Conservation (phyloP, 2,113 vertebrate species). For the Halcyon malimbica region DNA sequence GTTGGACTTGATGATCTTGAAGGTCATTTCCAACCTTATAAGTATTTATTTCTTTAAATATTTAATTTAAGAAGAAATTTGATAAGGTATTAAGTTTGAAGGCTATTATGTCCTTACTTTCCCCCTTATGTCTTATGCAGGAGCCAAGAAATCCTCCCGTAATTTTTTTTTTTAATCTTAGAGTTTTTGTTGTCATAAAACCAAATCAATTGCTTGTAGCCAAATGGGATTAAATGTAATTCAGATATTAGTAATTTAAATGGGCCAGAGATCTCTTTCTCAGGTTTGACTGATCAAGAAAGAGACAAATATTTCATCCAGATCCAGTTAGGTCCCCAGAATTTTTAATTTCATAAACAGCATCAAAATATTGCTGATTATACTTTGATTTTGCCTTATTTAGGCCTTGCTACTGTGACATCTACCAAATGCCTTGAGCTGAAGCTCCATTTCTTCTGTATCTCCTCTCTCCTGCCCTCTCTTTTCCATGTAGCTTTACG, state of each 20-base stretch:
- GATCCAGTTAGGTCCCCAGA: not conserved
- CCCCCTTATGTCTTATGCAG: not conserved
- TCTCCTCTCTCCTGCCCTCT: not conserved
- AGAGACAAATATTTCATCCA: not conserved
- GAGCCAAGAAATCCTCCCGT: not conserved
- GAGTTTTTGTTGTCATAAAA: constrained; percentile 5
- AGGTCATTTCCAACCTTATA: too few relatives aligned
- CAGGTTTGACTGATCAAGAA: not conserved
- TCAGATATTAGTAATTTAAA: not conserved
- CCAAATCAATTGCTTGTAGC: not conserved
- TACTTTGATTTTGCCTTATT: not conserved
- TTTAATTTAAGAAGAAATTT: not conserved
- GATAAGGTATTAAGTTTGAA: not conserved
- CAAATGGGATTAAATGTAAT: not conserved
- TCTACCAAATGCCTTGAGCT: not conserved
- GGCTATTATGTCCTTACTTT: not conserved
- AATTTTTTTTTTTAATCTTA: not conserved
- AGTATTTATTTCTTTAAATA: not conserved
- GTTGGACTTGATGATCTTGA: too few relatives aligned
- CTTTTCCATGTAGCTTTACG: not conserved
- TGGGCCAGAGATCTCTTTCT: not conserved
- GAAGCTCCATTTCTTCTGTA: not conserved
- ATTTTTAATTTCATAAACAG: not conserved
- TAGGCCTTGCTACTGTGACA: not conserved
- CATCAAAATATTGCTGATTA: not conserved